Conservation (phyloP, 2,113 vertebrate genomes). For the Bos taurus region ARS-UCD2.0 NC_037344.1:17843501-17844000, state of each 20-base stretch:
- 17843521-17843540: background rate
- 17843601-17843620: background rate
- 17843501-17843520: background rate
- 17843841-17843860: background rate
- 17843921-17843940: background rate
- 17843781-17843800: background rate
- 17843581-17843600: background rate
- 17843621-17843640: background rate
- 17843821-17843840: background rate
- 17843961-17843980: background rate
- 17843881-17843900: background rate
- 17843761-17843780: background rate
- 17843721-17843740: background rate
- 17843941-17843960: background rate
- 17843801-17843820: background rate
- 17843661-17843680: background rate
- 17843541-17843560: background rate
- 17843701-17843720: background rate
- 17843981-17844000: background rate
- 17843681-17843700: background rate
- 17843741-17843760: background rate
- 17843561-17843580: background rate
- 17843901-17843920: background rate
- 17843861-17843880: background rate
- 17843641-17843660: background rate